Base-by-base conservation (phyloP, 1,140 invertebrate genomes). In the Hypothenemus hampei region DNA sequence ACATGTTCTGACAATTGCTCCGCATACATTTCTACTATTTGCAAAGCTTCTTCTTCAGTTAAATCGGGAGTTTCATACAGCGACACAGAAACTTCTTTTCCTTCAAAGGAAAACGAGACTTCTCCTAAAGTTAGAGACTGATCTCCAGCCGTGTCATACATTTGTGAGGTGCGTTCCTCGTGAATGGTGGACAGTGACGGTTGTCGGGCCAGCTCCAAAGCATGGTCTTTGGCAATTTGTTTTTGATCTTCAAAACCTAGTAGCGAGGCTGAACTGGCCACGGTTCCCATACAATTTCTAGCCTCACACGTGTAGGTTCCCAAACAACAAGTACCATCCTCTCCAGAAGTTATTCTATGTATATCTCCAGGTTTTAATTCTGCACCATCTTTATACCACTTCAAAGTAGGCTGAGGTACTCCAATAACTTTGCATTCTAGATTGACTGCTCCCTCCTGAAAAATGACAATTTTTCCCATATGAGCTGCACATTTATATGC, bases 391-490 rank as follows among this genome's bases (percentile, higher is more conserved):
- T 94, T 94, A 66, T 89, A 93, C 91, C 91, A 93, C 67, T 89
- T 92, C 0, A 94, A 72, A 36, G 82, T 73, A 3, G 91, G 90
- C 65, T 92, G 89, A 0, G 90, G 90, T 10, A 92, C 87, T 10
- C 90, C 90, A 49, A 93, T 92, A n/a, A 93, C 89, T 76, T 94
- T 94, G 71, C 91, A 94, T 69, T 94, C 90, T 41, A 94, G 77
- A 73, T 92, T 93, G 0, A 94, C 91, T 22, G 89, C 87, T 1
- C 82, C 90, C 72, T 92, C 89, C 60, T 51, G 23, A 8, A 49
- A 21, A 37, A 37, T 16, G n/a, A n/a, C n/a, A n/a, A n/a, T n/a
- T n/a, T n/a, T n/a, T n/a, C n/a, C n/a, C n/a, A n/a, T n/a, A n/a
- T n/a, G n/a, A n/a, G 7, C 7, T 4, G 22, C 1, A 6, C 6